Evolutionary conservation across 2,113 vertebrate genomes (phyloP).

Genomic region (Hippolais icterina): DNA sequence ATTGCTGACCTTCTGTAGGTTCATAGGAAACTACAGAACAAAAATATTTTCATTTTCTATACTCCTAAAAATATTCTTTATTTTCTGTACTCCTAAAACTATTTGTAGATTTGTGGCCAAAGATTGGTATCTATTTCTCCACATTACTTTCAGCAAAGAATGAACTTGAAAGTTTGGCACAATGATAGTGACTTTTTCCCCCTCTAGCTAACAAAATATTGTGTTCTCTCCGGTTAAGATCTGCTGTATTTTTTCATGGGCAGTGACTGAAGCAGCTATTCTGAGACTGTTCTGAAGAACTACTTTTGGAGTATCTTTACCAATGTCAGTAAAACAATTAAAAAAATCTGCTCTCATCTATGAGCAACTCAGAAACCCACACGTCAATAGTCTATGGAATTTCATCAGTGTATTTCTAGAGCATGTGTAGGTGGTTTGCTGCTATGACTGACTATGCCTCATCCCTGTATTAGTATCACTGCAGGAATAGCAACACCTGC

Average conservation of each 20-base stretch:
- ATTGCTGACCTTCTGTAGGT: not conserved
- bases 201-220: not conserved
- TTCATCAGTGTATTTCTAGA: conserved; percentile 30
- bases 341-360: not conserved
- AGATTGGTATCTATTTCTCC: not conserved
- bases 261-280: not conserved
- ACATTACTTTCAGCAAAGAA: not conserved
- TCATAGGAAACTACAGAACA: not conserved
- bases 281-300: not conserved
- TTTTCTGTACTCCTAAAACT: not conserved
- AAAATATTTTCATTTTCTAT: not conserved
- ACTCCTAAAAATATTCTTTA: not conserved
- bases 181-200: not conserved
- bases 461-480: not conserved
- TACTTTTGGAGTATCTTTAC: not conserved
- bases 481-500: not conserved
- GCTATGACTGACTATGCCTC: not conserved
- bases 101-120: not conserved
- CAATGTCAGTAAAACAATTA: not conserved
- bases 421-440: not conserved
- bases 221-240: not conserved
- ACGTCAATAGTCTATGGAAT: not conserved
- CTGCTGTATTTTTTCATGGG: not conserved
- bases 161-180: not conserved
- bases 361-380: not conserved